Evolutionary conservation across 2,888 invertebrate species (phyloP), one percentile per base, ranked within the genome.

Genomic region (Tetramorium bicarinatum): DNA sequence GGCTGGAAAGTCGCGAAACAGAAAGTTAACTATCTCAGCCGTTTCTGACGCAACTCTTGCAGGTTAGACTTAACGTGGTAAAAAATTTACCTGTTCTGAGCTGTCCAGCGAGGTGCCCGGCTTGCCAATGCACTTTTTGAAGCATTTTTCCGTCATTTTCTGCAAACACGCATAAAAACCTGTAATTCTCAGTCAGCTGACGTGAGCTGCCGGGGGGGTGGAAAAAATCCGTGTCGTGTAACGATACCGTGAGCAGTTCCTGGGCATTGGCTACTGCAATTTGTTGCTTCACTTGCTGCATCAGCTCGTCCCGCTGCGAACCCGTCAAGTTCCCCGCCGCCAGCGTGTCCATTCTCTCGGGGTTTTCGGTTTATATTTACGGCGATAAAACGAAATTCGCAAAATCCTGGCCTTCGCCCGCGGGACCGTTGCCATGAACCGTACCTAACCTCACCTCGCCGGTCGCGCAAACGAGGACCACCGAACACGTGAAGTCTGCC

Each of bases 121-220:
- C 95, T 98, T 99, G 76, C 95, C 95, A 91, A 99, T 97, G 95
- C 99, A 99, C 94, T 99, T 99, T 95, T 97, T 98, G 95, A 99
- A 99, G 95, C 99, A 99, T 95, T 99, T 99, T 93, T 99, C 98
- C 66, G 99, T 98, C 97, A 99, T 98, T 97, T 99, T 99, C 97
- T 98, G 95, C 59, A 96, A 96, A 91, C 79, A 90, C 11, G 6
- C 47, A 15, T 25, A 75, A 71, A 81, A 81, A 84, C 11, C 11
- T 54, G 13, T 25, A 44, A n/a, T 52, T 44, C 86, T 87, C 74
- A 88, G 87, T 91, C 85, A 90, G 64, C 18, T 38, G 67, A 82
- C 18, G n/a, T 18, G 41, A 44, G 3, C 76, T 84, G 79, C 64
- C 52, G 52, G 29, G 29, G 9, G 49, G 49, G 41, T 9, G 62